A percentile compares a stretch with the other conserved stretches of the same genome.
phyloP scores from a whole-genome alignment of 2,113 vertebrate species.

The Atlantisia rogersi region DNA sequence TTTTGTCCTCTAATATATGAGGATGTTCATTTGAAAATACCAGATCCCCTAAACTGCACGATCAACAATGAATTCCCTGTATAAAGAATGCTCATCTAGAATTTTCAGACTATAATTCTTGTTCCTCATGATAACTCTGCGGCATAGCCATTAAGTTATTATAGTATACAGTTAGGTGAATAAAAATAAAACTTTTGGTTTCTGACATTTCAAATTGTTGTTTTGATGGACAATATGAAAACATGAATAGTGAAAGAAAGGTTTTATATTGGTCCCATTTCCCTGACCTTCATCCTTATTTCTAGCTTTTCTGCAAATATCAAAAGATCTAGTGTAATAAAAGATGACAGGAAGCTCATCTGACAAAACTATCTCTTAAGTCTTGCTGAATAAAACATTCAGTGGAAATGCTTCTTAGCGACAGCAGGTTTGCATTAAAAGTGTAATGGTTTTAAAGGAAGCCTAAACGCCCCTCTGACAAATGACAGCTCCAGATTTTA shows the following conservation, averaged over 20 bases:
- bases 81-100: background rate
- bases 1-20: background rate
- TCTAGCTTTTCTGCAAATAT: background rate
- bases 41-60: background rate
- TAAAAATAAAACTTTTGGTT: background rate
- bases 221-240: conserved; percentile 13
- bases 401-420: background rate
- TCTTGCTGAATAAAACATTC: conserved; percentile 22
- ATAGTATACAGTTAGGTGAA: background rate
- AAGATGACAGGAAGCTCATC: background rate
- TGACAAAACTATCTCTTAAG: background rate
- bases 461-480: background rate
- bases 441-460: background rate
- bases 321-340: background rate
- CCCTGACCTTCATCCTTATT: background rate
- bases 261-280: background rate
- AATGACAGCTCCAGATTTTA: background rate
- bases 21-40: background rate
- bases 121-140: background rate
- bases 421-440: background rate
- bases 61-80: background rate
- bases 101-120: background rate
- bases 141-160: background rate
- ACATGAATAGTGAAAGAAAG: background rate
- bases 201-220: background rate